These are phyloP conservation scores for Archaeoteleia sp. DNA, from an alignment of 2,888 invertebrate species.

Conservation along the genomic window DNA sequence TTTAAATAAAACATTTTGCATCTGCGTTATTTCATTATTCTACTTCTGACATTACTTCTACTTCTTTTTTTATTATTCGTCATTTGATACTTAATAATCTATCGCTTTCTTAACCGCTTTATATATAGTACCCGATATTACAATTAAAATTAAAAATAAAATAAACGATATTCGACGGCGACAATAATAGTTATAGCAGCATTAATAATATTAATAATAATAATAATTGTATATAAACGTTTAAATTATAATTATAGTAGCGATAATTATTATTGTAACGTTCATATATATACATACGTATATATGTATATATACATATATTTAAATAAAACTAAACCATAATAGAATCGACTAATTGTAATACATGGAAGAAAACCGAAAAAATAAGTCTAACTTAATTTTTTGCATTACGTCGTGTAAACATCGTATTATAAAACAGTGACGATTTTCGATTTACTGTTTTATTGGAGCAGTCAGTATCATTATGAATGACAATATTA, in stretches of 20 bases:
- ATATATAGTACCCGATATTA: conserved; percentile 71
- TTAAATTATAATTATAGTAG: conserved; percentile 53
- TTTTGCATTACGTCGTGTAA: no score
- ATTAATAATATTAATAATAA: conserved; percentile 58
- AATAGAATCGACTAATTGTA: conserved; percentile 56
- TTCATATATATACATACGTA: conserved; percentile 44
- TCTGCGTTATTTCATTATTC: conserved; percentile 16
- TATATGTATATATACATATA: conserved; percentile 41
- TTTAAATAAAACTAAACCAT: conserved; percentile 62
- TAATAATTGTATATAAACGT: conserved; percentile 54
- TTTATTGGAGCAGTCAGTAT: no score
- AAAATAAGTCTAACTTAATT: no score
- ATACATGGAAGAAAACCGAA: conserved; percentile 51
- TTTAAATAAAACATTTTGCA: no score
- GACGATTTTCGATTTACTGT: no score
- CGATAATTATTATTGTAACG: conserved; percentile 52
- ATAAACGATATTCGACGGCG: conserved; percentile 63
- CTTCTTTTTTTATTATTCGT: conserved; percentile 46
- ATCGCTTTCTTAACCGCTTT: conserved; percentile 60
- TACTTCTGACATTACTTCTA: conserved; percentile 29
- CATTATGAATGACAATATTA: no score
- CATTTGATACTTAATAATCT: conserved; percentile 57
- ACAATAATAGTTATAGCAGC: conserved; percentile 60
- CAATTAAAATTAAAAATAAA: conserved; percentile 67
- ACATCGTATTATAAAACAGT: conserved; percentile 31